These are phyloP conservation scores for Bungarus multicinctus DNA, from an alignment of 2,113 vertebrate species.

Conservation along the genomic window DNA sequence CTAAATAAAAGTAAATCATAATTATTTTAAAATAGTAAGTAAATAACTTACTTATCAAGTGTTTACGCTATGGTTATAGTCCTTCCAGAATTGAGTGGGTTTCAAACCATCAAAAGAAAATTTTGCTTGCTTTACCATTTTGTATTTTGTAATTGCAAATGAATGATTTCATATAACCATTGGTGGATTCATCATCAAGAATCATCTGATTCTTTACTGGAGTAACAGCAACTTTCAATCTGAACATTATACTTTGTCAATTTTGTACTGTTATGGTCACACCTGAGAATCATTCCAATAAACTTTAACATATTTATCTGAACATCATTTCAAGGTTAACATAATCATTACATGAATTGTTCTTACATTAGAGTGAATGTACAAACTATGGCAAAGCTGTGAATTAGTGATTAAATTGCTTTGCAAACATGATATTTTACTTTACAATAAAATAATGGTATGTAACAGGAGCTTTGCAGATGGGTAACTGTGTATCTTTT, in stretches of 20 bases:
- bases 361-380: not conserved
- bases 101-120: not conserved
- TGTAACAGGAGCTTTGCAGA: conserved; percentile 21
- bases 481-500: conserved; percentile 16
- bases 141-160: too few species aligned
- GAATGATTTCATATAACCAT: not conserved
- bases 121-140: too few species aligned
- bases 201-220: not conserved
- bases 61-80: not conserved
- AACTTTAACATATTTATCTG: not conserved
- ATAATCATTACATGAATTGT: conserved; percentile 5
- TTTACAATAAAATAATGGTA: conserved; percentile 20
- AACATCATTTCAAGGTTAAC: not conserved
- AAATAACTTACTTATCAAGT: not conserved
- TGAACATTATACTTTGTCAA: not conserved
- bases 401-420: conserved; percentile 21
- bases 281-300: not conserved
- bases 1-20: not conserved
- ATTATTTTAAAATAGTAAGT: not conserved
- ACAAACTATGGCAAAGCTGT: not conserved
- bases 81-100: not conserved
- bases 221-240: not conserved
- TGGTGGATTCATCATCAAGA: not conserved
- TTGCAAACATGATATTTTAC: conserved; percentile 18
- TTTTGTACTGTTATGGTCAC: not conserved